Conservation (phyloP, 2,113 vertebrate genomes). For the Sclerurus mexicanus region DNA sequence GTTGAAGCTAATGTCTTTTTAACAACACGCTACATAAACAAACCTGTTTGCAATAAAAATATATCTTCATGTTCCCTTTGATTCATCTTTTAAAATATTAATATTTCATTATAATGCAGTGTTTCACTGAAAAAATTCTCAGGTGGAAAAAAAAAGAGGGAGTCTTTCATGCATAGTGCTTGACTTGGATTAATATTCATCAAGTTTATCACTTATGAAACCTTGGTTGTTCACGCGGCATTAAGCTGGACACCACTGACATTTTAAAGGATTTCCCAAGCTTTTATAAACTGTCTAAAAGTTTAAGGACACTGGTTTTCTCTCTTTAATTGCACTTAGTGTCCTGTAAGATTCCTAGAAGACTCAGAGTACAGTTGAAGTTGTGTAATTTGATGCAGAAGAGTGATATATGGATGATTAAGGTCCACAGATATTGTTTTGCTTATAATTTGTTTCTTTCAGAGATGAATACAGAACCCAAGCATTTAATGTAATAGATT, state of each 20-base stretch:
- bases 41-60: not conserved
- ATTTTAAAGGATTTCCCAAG: not conserved
- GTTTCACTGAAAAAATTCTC: not conserved
- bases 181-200: not conserved
- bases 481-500: not conserved
- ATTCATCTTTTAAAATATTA: not conserved
- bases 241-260: not conserved
- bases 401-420: not conserved
- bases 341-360: not conserved
- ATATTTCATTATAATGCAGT: not conserved
- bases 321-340: not conserved
- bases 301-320: not conserved
- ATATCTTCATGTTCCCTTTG: not conserved
- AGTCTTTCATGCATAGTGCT: not conserved
- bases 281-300: not conserved
- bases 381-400: not conserved
- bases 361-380: not conserved
- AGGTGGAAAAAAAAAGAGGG: not conserved
- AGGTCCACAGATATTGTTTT: not conserved
- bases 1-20: not conserved
- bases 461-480: not conserved
- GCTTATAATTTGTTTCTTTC: not conserved
- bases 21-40: not conserved
- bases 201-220: not conserved
- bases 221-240: not conserved